phyloP scores from a whole-genome alignment of 2,797 vertebrate species.

The Pseudocheirus occidentalis region DNA sequence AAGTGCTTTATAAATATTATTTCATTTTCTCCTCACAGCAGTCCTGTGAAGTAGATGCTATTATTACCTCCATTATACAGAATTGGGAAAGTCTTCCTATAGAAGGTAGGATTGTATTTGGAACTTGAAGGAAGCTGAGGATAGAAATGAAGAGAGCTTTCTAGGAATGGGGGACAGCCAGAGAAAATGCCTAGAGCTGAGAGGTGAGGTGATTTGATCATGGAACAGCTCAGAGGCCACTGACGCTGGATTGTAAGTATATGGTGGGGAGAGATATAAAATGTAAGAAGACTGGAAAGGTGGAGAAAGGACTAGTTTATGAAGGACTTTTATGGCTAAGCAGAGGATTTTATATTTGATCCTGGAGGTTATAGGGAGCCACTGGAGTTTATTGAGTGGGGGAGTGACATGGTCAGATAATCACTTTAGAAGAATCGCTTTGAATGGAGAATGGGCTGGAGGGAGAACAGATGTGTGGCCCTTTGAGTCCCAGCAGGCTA shows the following conservation, averaged over 20 bases:
- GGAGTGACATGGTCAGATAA: background rate
- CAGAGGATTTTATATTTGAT: background rate
- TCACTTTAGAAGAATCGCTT: background rate
- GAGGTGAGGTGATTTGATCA: background rate
- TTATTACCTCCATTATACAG: background rate
- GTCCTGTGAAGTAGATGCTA: background rate
- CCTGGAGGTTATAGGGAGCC: background rate
- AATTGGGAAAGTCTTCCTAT: too few species aligned
- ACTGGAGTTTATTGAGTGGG: background rate
- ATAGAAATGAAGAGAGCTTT: background rate
- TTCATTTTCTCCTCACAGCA: background rate
- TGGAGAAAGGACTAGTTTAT: background rate
- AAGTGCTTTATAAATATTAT: background rate
- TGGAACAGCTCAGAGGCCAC: background rate
- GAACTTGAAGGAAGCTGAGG: background rate
- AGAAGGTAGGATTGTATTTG: background rate
- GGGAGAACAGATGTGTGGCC: background rate
- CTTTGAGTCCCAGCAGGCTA: too few species aligned
- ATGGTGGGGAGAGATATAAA: too few species aligned
- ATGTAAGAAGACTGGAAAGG: too few species aligned
- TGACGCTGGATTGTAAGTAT: background rate
- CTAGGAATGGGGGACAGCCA: background rate
- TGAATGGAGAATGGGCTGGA: background rate
- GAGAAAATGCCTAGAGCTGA: background rate
- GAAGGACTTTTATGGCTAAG: background rate